These are phyloP conservation scores for Xerus inauris DNA, from an alignment of 2,113 vertebrate genomes.

Conservation along the genomic window DNA sequence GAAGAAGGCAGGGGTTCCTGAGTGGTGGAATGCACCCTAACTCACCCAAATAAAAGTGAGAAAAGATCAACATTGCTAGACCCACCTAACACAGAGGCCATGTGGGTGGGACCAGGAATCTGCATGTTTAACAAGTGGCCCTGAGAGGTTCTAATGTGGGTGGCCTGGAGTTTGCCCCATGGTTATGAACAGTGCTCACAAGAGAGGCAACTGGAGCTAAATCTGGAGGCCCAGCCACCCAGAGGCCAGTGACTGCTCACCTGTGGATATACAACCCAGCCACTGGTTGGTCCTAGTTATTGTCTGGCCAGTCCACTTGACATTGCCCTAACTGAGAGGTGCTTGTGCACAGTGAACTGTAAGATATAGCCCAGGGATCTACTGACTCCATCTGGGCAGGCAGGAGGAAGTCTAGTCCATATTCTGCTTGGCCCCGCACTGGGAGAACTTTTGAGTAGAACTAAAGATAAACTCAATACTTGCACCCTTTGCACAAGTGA, in stretches of 20 bases:
- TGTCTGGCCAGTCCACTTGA: neutral
- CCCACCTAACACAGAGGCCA: neutral
- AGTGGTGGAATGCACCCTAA: neutral
- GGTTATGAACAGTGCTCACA: neutral
- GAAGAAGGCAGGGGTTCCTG: neutral
- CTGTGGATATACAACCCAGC: fast-evolving
- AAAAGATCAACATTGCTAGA: neutral
- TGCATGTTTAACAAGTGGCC: neutral
- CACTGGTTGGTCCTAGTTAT: neutral
- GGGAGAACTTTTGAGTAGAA: neutral
- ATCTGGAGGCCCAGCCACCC: neutral
- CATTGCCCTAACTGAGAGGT: neutral
- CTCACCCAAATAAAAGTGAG: neutral
- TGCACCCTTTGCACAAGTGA: too few species aligned
- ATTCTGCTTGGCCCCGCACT: neutral
- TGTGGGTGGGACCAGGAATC: neutral
- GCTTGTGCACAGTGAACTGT: fast-evolving
- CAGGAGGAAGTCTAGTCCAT: neutral
- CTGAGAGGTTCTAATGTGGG: neutral
- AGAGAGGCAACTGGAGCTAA: neutral
- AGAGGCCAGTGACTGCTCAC: neutral
- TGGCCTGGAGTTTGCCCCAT: neutral
- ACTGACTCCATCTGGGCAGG: neutral
- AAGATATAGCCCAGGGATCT: neutral
- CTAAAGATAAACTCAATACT: neutral